phyloP scores from a whole-genome alignment of 2,113 vertebrate genomes.

The Mugil cephalus region DNA sequence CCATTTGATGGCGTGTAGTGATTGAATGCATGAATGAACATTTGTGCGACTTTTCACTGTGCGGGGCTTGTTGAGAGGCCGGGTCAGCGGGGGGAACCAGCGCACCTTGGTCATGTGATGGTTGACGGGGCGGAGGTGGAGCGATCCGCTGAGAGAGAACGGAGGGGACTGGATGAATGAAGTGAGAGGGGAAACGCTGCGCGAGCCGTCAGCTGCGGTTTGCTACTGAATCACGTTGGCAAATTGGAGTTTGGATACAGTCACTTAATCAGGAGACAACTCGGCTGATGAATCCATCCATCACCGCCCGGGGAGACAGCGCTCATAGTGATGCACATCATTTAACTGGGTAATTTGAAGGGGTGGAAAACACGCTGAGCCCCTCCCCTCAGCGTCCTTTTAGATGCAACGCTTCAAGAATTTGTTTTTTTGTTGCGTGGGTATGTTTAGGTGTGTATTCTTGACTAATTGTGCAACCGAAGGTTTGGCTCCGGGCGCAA shows the following conservation, averaged over 20 bases:
- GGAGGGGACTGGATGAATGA: conserved; percentile 12
- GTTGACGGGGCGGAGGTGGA: conserved; percentile 8
- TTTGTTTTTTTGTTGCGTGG: conserved; percentile 20
- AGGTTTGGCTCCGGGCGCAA: conserved; percentile 45
- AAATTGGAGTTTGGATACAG: conserved; percentile 67
- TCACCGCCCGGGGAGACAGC: conserved; percentile 57
- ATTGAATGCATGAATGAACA: conserved; percentile 73
- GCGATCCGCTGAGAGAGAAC: conserved; percentile 17
- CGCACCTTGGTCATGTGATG: conserved; percentile 18
- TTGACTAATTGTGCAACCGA: conserved; percentile 43
- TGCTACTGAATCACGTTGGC: conserved; percentile 54
- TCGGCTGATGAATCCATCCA: conserved; percentile 70
- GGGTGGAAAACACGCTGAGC: conserved; percentile 38
- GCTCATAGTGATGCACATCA: conserved; percentile 36
- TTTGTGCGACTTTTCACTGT: conserved; percentile 65
- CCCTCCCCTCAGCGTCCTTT: conserved; percentile 13
- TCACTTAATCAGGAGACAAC: conserved; percentile 61
- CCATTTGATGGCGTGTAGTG: conserved; percentile 56
- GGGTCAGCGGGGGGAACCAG: conserved; percentile 15
- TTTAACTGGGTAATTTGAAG: conserved; percentile 75
- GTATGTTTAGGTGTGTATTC: conserved; percentile 10
- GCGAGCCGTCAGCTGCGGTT: conserved; percentile 53
- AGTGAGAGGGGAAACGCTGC: conserved; percentile 17
- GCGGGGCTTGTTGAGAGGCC: conserved; percentile 34
- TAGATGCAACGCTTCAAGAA: conserved; percentile 7